phyloP scores from a whole-genome alignment of 2,888 invertebrate genomes.

The Acheta domesticus region DNA sequence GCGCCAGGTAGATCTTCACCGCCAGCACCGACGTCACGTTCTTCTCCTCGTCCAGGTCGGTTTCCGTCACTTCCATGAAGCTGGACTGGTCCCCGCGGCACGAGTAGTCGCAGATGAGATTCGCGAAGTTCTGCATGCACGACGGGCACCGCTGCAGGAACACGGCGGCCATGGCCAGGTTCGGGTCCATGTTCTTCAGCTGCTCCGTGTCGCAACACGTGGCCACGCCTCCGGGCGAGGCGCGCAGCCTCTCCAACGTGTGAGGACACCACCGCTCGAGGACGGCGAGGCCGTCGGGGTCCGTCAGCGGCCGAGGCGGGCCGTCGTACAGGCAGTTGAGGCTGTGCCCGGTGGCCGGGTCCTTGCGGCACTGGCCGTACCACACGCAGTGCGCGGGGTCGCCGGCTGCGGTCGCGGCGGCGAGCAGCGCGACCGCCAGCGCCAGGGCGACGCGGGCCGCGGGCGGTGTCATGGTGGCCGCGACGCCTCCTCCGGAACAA shows the following conservation, averaged over 20 bases:
- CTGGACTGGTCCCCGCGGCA: slow-evolving; percentile 71
- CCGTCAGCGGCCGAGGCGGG: not conserved
- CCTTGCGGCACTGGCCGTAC: not conserved
- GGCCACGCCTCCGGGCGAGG: not conserved
- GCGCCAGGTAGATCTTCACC: slow-evolving; percentile 50
- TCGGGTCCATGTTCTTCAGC: slow-evolving; percentile 52
- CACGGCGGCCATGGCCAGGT: slow-evolving; percentile 60
- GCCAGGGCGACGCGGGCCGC: not conserved
- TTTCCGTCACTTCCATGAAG: slow-evolving; percentile 49
- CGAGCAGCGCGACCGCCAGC: not conserved
- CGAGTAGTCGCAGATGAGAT: slow-evolving; percentile 75
- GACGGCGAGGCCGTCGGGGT: not conserved
- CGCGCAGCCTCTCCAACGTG: not conserved
- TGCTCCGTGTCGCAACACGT: slow-evolving; percentile 61
- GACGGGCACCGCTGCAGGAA: slow-evolving; percentile 77
- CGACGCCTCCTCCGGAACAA: too few relatives aligned
- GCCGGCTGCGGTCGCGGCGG: not conserved
- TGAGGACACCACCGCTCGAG: not conserved
- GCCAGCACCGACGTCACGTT: slow-evolving; percentile 19
- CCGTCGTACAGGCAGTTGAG: not conserved
- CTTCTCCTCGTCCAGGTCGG: not conserved
- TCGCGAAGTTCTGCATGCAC: slow-evolving; percentile 72
- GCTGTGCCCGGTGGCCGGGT: not conserved
- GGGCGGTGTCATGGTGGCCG: too few relatives aligned
- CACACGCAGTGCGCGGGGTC: not conserved